A percentile compares a stretch with the other conserved stretches of the same genome.
Conservation (phyloP, 2,888 invertebrate species). For the Cancer borealis region DNA sequence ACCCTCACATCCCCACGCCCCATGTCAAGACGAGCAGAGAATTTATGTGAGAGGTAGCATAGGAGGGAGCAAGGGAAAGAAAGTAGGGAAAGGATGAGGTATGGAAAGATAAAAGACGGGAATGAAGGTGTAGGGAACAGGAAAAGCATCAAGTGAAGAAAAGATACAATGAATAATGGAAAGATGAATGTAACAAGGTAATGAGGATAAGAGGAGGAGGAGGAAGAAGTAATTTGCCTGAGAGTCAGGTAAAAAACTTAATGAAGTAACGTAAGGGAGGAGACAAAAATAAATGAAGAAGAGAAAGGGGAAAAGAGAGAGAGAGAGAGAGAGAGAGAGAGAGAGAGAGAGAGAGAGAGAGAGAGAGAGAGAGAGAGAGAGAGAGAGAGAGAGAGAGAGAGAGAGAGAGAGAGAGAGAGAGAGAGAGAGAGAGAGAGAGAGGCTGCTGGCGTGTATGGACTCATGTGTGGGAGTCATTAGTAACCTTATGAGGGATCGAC, state of each 20-base stretch:
- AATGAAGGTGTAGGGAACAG: background rate
- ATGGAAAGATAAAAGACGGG: background rate
- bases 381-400: conserved; percentile 34
- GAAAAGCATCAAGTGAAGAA: background rate
- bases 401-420: conserved; percentile 48
- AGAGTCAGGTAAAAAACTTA: background rate
- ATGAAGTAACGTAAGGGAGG: background rate
- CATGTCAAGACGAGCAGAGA: background rate
- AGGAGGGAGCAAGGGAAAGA: background rate
- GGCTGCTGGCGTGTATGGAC: background rate
- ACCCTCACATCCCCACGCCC: background rate
- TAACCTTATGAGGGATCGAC: conserved; percentile 35
- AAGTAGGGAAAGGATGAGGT: background rate
- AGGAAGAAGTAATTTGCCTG: background rate
- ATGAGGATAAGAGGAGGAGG: background rate
- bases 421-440: conserved; percentile 40
- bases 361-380: background rate
- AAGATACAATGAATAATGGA: background rate
- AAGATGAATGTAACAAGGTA: background rate
- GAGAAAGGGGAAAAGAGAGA: background rate
- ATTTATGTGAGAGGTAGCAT: background rate
- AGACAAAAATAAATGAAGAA: background rate
- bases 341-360: too few species aligned
- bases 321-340: too few species aligned
- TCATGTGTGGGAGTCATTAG: conserved; percentile 29